phyloP scores from a whole-genome alignment of 2,888 invertebrate species.

The Sympetrum striolatum region DNA sequence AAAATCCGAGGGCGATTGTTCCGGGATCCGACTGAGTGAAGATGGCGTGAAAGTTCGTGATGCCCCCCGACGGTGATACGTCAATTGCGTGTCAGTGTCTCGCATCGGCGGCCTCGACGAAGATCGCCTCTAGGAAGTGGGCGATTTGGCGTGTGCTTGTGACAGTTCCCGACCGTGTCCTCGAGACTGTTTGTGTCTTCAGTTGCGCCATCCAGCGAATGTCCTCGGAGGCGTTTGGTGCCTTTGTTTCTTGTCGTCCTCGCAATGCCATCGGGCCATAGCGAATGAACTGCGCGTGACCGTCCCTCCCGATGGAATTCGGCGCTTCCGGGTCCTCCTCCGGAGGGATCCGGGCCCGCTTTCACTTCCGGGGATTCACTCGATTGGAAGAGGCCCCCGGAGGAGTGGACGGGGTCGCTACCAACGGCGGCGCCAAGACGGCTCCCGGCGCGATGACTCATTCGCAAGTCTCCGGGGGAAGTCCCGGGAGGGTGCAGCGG shows the following conservation, averaged over 20 bases:
- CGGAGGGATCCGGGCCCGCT: constrained; percentile 9
- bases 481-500: constrained; percentile 9
- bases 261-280: background rate
- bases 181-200: background rate
- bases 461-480: background rate
- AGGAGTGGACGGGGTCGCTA: background rate
- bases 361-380: constrained; percentile 4
- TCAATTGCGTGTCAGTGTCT: no score
- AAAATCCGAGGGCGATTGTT: no score
- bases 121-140: background rate
- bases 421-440: background rate
- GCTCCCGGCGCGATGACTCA: background rate
- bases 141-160: background rate
- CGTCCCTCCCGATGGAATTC: background rate
- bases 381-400: background rate
- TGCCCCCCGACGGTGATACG: no score
- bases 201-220: background rate
- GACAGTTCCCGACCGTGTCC: background rate
- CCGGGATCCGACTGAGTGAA: no score
- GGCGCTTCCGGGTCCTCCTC: background rate
- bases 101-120: no score
- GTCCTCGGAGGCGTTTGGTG: background rate
- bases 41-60: no score
- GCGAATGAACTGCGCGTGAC: background rate
- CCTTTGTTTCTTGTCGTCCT: background rate